Evolutionary conservation across 2,113 vertebrate genomes (phyloP), one percentile per base, ranked within the genome.

Genomic region (Sturnus vulgaris): DNA sequence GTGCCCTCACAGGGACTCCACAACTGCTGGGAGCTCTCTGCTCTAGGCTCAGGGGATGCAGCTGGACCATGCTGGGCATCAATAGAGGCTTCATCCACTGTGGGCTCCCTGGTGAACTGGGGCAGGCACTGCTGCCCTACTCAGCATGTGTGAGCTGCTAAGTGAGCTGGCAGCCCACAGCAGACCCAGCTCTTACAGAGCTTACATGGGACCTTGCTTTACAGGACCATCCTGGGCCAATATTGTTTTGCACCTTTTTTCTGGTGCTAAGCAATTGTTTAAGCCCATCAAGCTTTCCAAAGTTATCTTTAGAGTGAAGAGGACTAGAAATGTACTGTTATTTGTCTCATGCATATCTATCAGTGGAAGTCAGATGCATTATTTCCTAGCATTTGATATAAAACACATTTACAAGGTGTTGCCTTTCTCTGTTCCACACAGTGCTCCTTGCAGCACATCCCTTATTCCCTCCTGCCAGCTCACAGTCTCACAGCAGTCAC

Each of bases 41-140:
- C 10, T 75, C 6, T 46, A 31, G 47, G 10, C 15, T 28, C 13
- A 22, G 12, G 33, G 7, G 5, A 30, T 47, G 21, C 28, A 70
- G 20, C 1, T 11, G 15, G 31, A 61, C 50, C 5, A 3, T 15
- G 4, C 3, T 1, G 1, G 42, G 8, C 21, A 70, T 15, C 44
- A 49, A 4, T 5, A 52, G 56, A 53, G n/a, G 23, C 37, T 75
- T 68, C 22, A 40, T 53, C 23, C 1, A 1, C 19, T 64, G 39
- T 5, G 8, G 39, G n/a, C 25, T 70, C n/a, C 27, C 39, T 37
- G 44, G 39, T 18, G 39, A 31, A 2, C 15, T 55, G 35, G 14
- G 17, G 21, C 68, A 76, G 37, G 47, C 82, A 66, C 30, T 4
- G 7, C 42, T 80, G 27, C 19, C 14, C 47, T 55, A 10, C 44